Percentiles rank a stretch among this genome's conserved stretches.
These are phyloP conservation scores for Pollenia labialis DNA, from an alignment of 2,888 invertebrate species.

Conservation along the genomic window DNA sequence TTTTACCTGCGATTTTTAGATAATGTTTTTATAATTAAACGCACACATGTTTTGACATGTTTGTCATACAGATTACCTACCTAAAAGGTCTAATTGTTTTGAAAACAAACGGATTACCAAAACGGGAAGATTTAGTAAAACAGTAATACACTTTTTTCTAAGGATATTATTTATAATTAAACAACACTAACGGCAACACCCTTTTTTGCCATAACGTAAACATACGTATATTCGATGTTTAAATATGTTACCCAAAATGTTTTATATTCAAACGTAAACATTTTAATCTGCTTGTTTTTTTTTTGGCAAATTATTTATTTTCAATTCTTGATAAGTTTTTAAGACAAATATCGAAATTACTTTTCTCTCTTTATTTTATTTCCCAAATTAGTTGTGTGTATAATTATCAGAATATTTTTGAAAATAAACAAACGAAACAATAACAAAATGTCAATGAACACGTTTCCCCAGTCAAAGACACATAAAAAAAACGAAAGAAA, in stretches of 20 bases:
- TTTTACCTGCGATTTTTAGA: too few relatives aligned
- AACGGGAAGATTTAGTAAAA: too few relatives aligned
- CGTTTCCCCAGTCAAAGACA: slow-evolving; percentile 53
- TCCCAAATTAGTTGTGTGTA: neutral
- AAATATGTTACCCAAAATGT: neutral
- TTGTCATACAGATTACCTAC: neutral
- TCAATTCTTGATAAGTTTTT: slow-evolving; percentile 15
- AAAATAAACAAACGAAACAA: slow-evolving; percentile 39
- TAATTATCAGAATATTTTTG: slow-evolving; percentile 39
- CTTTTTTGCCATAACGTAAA: neutral
- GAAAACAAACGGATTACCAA: slow-evolving; percentile 33
- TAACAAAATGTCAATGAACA: slow-evolving; percentile 69
- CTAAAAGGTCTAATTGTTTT: neutral
- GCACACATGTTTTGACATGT: slow-evolving; percentile 39
- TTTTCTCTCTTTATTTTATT: neutral
- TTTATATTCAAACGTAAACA: neutral
- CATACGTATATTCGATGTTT: neutral
- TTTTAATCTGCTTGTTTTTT: neutral
- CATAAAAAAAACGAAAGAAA: neutral
- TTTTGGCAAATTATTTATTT: slow-evolving; percentile 23
- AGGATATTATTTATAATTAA: too few relatives aligned
- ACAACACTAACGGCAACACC: neutral
- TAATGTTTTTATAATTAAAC: neutral
- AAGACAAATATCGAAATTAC: slow-evolving; percentile 14
- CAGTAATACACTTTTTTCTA: too few relatives aligned